Percentiles rank a stretch among this genome's conserved stretches.
These are phyloP conservation scores for Clarias platycephalus DNA, from an alignment of 2,797 vertebrate genomes.

Conservation along the genomic window DNA sequence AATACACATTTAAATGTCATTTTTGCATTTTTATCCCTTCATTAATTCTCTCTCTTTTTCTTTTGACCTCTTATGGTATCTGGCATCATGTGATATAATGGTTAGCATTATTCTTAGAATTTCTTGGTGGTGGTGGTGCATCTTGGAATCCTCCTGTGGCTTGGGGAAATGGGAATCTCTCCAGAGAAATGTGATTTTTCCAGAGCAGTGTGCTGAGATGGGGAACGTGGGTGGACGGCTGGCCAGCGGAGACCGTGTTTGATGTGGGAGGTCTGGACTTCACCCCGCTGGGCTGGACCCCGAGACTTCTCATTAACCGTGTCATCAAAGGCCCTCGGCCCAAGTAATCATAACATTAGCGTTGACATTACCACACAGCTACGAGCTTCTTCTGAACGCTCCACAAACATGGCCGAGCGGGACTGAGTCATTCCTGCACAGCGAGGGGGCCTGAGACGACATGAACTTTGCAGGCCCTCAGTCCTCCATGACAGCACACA, in stretches of 20 bases:
- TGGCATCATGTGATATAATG: background rate
- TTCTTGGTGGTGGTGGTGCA: conserved; percentile 9
- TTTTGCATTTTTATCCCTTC: too few relatives aligned
- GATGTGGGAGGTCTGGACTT: conserved; percentile 96
- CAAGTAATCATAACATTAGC: conserved; percentile 94
- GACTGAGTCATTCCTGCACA: conserved; percentile 82
- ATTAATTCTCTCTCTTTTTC: background rate
- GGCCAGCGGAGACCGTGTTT: conserved; percentile 79
- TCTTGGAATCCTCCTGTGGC: conserved; percentile 28
- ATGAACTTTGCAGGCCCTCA: conserved; percentile 55
- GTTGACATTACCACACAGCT: conserved; percentile 93
- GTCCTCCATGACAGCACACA: conserved; percentile 35
- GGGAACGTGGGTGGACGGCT: conserved; percentile 68
- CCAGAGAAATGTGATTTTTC: conserved; percentile 58
- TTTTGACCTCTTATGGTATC: background rate
- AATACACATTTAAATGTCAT: background rate
- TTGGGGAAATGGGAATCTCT: conserved; percentile 54
- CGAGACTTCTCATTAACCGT: conserved; percentile 93
- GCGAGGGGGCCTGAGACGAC: conserved; percentile 73
- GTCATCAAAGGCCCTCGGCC: conserved; percentile 89
- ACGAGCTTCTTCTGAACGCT: conserved; percentile 82
- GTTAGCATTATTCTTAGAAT: background rate
- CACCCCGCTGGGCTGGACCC: conserved; percentile 84
- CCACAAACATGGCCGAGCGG: conserved; percentile 88
- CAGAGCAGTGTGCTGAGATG: conserved; percentile 48